A percentile compares a stretch with the other conserved stretches of the same genome.
Conservation (phyloP, 2,888 invertebrate genomes). For the Plebejus melissa region DNA sequence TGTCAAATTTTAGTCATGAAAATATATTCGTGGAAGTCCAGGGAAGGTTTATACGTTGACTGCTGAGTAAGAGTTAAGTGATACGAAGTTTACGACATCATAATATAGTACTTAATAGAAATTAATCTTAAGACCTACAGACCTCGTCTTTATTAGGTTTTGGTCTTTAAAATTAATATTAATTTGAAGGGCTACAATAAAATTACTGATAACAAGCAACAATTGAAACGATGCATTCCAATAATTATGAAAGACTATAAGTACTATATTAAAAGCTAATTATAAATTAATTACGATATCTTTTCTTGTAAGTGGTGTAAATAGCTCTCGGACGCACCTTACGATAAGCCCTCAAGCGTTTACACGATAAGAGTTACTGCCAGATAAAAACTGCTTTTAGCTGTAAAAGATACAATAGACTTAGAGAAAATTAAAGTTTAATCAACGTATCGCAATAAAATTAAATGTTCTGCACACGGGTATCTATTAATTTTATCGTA, state of each 20-base stretch:
- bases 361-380: conserved; percentile 9
- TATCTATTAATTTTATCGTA: conserved; percentile 29
- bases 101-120: no score
- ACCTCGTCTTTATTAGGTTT: background rate
- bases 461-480: conserved; percentile 17
- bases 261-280: background rate
- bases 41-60: no score
- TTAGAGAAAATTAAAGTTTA: conserved; percentile 1
- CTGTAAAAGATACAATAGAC: conserved; percentile 10
- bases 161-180: background rate
- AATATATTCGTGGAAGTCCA: background rate
- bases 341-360: background rate
- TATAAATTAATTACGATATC: conserved; percentile 13
- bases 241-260: no score
- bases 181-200: background rate
- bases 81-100: no score
- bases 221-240: background rate
- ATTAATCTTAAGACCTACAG: no score
- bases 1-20: background rate
- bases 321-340: background rate
- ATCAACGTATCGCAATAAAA: conserved; percentile 14
- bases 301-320: background rate
- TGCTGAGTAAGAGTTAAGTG: no score
- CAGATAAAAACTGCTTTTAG: conserved; percentile 1
- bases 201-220: background rate